A percentile compares a stretch with the other conserved stretches of the same genome.
Evolutionary conservation across 1,140 invertebrate genomes (phyloP).

Genomic region (Anastrepha obliqua): DNA sequence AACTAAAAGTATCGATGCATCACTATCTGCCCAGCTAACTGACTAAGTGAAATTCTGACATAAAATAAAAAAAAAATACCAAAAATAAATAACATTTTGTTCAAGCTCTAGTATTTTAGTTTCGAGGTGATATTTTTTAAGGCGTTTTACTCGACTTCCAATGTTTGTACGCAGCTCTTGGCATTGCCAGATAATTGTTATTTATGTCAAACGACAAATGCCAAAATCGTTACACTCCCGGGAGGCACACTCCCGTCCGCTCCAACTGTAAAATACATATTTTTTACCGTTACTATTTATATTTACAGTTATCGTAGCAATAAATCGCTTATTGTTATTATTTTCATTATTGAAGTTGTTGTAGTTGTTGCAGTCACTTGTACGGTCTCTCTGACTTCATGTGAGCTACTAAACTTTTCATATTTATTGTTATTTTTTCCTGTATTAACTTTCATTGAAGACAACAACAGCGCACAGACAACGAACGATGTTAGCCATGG

Average conservation of each 20-base stretch:
- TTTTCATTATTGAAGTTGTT: slow-evolving; percentile 3
- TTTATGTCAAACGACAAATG: slow-evolving; percentile 44
- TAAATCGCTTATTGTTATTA: slow-evolving; percentile 52
- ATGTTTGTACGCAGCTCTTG: not conserved
- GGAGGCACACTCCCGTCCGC: not conserved
- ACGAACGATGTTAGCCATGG: not conserved
- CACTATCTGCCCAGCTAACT: too few species aligned
- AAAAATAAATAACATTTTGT: not conserved
- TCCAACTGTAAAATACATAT: slow-evolving; percentile 4
- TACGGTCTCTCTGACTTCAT: not conserved
- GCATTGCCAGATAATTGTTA: slow-evolving; percentile 15
- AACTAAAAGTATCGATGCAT: too few species aligned
- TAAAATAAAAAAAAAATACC: not conserved
- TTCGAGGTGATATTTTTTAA: too few species aligned
- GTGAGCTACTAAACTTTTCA: slow-evolving; percentile 30
- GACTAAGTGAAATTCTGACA: too few species aligned
- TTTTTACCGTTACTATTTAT: slow-evolving; percentile 14
- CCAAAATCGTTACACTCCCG: slow-evolving; percentile 35
- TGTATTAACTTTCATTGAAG: slow-evolving; percentile 36
- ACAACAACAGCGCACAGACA: not conserved
- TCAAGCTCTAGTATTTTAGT: too few species aligned
- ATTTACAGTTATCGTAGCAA: slow-evolving; percentile 25
- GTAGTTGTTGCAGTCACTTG: not conserved
- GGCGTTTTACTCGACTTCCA: not conserved
- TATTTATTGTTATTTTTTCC: slow-evolving; percentile 22